Conservation (phyloP, 2,888 invertebrate species). For the Pristionchus japonicus region DNA sequence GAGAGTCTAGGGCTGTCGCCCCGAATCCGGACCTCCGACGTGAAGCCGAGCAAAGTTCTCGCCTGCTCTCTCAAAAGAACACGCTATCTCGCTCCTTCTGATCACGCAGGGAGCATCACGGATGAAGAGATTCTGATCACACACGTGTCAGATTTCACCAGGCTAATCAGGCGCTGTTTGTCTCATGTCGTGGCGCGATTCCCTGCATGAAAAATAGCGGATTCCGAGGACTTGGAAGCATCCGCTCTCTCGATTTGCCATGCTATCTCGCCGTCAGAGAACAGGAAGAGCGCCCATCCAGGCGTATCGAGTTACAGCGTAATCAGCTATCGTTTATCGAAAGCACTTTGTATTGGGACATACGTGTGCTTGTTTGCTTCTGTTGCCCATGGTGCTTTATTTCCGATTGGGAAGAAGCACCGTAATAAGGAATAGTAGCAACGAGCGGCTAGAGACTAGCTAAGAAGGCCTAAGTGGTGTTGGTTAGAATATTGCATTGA, state of each 20-base stretch:
- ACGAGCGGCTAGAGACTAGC: slow-evolving; percentile 2
- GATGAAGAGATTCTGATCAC: neutral
- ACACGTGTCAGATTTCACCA: neutral
- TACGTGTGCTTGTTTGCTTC: slow-evolving; percentile 6
- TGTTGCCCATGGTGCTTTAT: neutral
- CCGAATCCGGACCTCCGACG: neutral
- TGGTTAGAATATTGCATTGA: neutral
- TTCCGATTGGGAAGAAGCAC: neutral
- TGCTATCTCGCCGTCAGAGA: neutral
- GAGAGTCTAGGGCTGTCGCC: neutral
- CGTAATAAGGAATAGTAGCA: neutral
- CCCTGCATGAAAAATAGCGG: neutral
- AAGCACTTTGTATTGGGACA: neutral
- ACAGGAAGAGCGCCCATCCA: neutral
- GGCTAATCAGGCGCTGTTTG: neutral
- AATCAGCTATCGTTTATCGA: neutral
- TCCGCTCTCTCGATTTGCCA: neutral
- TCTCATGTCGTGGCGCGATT: neutral
- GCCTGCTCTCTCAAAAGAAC: neutral
- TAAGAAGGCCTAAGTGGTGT: neutral
- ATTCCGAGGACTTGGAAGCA: neutral
- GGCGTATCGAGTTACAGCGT: slow-evolving; percentile 16
- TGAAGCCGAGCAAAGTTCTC: neutral
- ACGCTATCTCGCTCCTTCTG: neutral
- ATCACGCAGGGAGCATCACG: neutral